phyloP scores from a whole-genome alignment of 2,888 invertebrate genomes.

The Tortrix viridana region DNA sequence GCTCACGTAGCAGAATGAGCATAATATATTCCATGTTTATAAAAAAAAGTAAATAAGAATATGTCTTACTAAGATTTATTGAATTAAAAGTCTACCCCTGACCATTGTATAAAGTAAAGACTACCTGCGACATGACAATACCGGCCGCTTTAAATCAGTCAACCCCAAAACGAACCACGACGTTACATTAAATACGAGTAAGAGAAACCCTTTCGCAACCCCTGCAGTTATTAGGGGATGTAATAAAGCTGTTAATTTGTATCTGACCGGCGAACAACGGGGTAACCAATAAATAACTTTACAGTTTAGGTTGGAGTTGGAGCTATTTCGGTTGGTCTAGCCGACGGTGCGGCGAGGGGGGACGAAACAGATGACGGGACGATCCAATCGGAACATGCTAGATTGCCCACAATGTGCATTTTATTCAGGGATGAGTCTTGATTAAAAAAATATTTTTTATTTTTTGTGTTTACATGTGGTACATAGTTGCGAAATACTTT shows the following conservation, averaged over 20 bases:
- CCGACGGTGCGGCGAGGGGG: background rate
- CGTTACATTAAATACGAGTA: constrained; percentile 20
- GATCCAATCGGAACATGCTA: background rate
- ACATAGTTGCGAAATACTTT: too few species aligned
- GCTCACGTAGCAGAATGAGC: background rate
- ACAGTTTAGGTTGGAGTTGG: constrained; percentile 39
- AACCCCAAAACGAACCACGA: background rate
- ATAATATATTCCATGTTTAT: too few species aligned
- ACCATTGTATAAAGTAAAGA: background rate
- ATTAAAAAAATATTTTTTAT: too few species aligned
- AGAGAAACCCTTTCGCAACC: constrained; percentile 24
- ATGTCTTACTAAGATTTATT: too few species aligned
- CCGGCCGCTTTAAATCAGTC: background rate
- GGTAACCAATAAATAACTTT: constrained; percentile 56
- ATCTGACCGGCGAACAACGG: constrained; percentile 55
- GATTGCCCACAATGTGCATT: background rate
- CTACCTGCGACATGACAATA: background rate
- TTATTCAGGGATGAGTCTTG: too few species aligned
- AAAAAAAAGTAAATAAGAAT: too few species aligned
- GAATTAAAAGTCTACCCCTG: too few species aligned
- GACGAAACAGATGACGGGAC: constrained; percentile 2
- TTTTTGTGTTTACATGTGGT: too few species aligned
- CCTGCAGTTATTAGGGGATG: constrained; percentile 49
- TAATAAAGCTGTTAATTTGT: constrained; percentile 51
- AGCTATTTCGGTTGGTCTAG: constrained; percentile 10